These are phyloP conservation scores for Orthosia gothica DNA, from an alignment of 2,888 invertebrate genomes.

Conservation along the genomic window DNA sequence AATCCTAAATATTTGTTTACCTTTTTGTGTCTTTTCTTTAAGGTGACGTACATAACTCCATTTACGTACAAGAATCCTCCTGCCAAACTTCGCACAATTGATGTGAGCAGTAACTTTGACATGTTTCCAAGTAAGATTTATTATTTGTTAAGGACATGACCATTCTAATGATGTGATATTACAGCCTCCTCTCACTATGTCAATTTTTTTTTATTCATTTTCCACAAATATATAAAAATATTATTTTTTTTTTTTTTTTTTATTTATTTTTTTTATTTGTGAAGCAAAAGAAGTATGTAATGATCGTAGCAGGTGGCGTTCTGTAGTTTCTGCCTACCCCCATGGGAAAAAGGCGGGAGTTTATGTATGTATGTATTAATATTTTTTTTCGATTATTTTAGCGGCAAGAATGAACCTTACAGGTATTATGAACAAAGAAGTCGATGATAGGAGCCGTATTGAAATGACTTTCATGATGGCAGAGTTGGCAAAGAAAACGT, in stretches of 20 bases:
- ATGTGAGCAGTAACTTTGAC: conserved; percentile 69
- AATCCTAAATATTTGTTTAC: no score
- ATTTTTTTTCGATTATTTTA: conserved; percentile 21
- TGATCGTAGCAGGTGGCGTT: no score
- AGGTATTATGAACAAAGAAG: conserved; percentile 8
- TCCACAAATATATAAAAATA: neutral
- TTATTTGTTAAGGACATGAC: neutral
- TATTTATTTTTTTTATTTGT: no score
- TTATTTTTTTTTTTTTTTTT: neutral
- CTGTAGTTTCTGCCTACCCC: no score
- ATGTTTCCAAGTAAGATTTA: conserved; percentile 63
- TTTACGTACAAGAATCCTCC: conserved; percentile 67
- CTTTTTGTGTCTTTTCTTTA: conserved; percentile 45
- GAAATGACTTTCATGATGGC: conserved; percentile 38
- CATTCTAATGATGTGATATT: neutral
- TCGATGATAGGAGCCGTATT: neutral
- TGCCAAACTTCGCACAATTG: conserved; percentile 71
- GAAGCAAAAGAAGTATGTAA: no score
- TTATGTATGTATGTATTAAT: no score
- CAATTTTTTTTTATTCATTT: neutral
- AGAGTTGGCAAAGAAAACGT: conserved; percentile 45
- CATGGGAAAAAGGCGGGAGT: no score
- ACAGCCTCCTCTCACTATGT: neutral
- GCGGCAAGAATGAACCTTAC: conserved; percentile 21
- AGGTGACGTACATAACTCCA: conserved; percentile 78